Conservation (phyloP, 2,797 vertebrate species). For the Mus spretus region DNA sequence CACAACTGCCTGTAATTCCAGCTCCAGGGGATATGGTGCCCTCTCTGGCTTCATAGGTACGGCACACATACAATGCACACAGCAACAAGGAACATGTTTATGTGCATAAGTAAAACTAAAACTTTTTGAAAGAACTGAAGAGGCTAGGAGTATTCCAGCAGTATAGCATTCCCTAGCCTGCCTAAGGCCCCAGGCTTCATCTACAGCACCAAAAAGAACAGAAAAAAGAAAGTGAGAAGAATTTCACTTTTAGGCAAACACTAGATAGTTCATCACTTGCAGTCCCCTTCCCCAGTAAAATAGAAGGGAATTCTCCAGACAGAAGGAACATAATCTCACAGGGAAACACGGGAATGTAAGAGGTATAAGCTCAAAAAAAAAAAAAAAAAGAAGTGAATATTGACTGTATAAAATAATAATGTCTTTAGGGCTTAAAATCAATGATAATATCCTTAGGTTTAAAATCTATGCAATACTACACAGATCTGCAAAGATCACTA, state of each 20-base stretch:
- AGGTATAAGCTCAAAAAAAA: neutral
- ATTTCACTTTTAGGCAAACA: conserved; percentile 4
- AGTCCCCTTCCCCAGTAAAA: neutral
- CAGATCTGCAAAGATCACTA: neutral
- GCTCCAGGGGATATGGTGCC: neutral
- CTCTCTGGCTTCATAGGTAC: neutral
- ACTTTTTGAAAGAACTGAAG: neutral
- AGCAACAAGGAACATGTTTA: neutral
- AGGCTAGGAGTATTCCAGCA: neutral
- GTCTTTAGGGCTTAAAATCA: neutral
- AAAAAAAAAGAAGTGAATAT: neutral
- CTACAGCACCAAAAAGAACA: neutral
- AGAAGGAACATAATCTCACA: neutral
- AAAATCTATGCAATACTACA: conserved; percentile 10
- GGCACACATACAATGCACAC: neutral
- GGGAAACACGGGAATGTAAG: neutral
- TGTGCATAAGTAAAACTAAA: neutral
- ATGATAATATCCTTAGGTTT: neutral
- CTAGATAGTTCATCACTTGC: neutral
- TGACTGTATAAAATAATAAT: neutral
- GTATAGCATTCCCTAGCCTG: neutral
- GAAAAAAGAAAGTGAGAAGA: neutral
- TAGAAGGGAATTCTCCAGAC: neutral
- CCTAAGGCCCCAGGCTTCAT: neutral
- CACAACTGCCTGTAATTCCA: neutral